Conservation (phyloP, 2,797 vertebrate species). For the Vireo griseus region DNA sequence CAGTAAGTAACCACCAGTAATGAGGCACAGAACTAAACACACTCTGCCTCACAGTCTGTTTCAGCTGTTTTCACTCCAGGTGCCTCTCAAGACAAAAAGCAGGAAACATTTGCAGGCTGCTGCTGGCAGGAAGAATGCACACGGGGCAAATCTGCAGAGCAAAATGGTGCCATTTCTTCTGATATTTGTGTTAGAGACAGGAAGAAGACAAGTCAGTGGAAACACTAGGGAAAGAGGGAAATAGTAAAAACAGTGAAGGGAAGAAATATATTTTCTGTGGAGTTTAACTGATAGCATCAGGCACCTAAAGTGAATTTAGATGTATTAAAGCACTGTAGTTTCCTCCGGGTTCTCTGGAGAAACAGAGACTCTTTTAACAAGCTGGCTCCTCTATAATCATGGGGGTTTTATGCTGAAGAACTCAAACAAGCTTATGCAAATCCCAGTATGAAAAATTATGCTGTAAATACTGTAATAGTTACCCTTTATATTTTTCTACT, state of each 20-base stretch:
- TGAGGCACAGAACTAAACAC: neutral
- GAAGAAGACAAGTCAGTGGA: neutral
- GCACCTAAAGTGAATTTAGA: neutral
- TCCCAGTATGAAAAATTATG: neutral
- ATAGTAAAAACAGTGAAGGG: neutral
- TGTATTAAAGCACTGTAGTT: neutral
- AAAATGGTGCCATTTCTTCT: neutral
- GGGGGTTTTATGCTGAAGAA: neutral
- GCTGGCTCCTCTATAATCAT: neutral
- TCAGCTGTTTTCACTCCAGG: neutral
- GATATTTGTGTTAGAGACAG: neutral
- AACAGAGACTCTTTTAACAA: constrained; percentile 1
- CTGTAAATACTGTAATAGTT: neutral
- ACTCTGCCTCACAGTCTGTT: neutral
- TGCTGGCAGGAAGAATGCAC: neutral
- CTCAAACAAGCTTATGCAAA: constrained; percentile 20
- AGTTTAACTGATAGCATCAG: neutral
- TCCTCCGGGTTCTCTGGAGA: neutral
- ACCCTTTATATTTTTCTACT: neutral
- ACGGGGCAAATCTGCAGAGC: neutral
- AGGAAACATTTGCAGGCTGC: neutral
- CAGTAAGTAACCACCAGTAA: neutral
- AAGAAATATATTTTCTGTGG: neutral
- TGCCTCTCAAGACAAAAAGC: neutral
- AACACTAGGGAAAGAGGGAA: neutral